Evolutionary conservation across 1,140 invertebrate species (phyloP), one percentile per base, ranked within the genome.

Genomic region (Arion vulgaris): DNA sequence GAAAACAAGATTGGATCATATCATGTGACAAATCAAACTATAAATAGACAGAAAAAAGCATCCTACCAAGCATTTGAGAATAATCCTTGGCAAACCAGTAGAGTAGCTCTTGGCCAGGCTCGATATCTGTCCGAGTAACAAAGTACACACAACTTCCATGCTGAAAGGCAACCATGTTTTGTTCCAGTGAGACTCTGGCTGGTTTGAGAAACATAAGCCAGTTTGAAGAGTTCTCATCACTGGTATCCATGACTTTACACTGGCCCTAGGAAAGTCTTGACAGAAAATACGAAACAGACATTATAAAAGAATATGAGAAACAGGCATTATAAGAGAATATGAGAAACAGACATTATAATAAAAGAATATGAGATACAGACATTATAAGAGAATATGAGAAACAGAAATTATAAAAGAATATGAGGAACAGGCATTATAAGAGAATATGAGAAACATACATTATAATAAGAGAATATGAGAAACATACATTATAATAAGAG

Each of bases 1-100:
- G n/a, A n/a, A n/a, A n/a, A n/a, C n/a, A n/a, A n/a, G n/a, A n/a
- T n/a, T n/a, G n/a, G n/a, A n/a, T n/a, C n/a, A n/a, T n/a, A n/a
- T n/a, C n/a, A n/a, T n/a, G n/a, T n/a, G n/a, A n/a, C n/a, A n/a
- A n/a, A n/a, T n/a, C n/a, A n/a, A n/a, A n/a, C n/a, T n/a, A n/a
- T n/a, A n/a, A n/a, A n/a, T n/a, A n/a, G n/a, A 57, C 53, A 57
- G 53, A 4, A 4, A 57, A 57, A 23, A 57, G 53, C 1, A 4
- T 80, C 82, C 79, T 85, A 88, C 89, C 87, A 38, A 88, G 69
- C 62, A 86, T 68, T 11, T 62, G 79, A 66, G 86, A 84, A 85
- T 90, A 90, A 51, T 90, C 89, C 49, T 85, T 86, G n/a, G 88
- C 83, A 77, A 87, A 90, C 89, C 88, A 89, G 68, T 84, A 87